Base-by-base conservation (phyloP, 2,888 invertebrate species). In the Heliconius ethilla region DNA sequence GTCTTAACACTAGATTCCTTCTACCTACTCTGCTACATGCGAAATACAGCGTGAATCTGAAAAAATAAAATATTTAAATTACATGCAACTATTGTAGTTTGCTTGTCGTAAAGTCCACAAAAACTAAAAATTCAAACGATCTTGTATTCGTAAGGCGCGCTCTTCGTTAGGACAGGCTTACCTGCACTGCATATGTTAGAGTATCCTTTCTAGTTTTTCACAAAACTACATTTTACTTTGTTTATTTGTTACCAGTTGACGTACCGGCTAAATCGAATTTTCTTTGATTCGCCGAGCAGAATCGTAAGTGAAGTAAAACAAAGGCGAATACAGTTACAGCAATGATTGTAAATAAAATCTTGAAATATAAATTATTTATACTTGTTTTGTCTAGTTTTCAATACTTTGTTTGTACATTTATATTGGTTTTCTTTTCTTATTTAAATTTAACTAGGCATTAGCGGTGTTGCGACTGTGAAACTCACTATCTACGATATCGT, bases 161-260 rank as follows among this genome's bases (percentile, higher is more conserved):
- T 87, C 88, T 92, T 94, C 94, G 94, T 94, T 94, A 94, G 93
- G 86, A 81, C 85, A 85, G 86, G 89, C 89, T 89, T 91, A 93
- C 94, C 94, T 93, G 92, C 89, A 82, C 91, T 92, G 94, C 94
- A 93, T 94, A 94, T 93, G 94, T 93, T 93, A 92, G 84, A 83
- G 77, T 81, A 82, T 84, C 82, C 83, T 85, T 72, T 72, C 82
- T 86, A 88, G 85, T 88, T 89, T 89, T 88, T 88, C 84, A 83
- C 85, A 82, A 86, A 92, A 92, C 92, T 91, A 91, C 89, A 91
- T 89, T 88, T 33, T 85, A 82, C 85, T 88, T 89, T 92, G 91
- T 92, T 92, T 92, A 91, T 92, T 92, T 90, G 88, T 87, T 88
- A 87, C 89, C 88, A 89, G 90, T 91, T 91, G 91, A 92, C 89